Percentiles rank a stretch among this genome's conserved stretches.
Conservation (phyloP, 2,797 vertebrate genomes). For the Perodicticus potto region DNA sequence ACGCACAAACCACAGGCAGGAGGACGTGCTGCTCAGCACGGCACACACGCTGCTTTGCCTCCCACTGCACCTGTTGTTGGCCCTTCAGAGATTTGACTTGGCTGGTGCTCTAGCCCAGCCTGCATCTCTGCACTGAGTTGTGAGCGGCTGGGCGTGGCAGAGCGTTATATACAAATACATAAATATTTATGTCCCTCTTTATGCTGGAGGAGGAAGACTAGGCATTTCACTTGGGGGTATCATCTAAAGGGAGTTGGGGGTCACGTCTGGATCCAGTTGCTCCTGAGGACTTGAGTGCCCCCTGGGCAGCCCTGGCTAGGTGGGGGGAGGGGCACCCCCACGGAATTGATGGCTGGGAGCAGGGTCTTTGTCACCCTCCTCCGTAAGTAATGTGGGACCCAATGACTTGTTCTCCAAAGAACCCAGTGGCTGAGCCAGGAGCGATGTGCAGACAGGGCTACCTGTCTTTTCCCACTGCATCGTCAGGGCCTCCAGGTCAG, state of each 20-base stretch:
- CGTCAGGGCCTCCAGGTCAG: not conserved
- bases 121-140: not conserved
- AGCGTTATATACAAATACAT: rapidly evolving
- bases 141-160: not conserved
- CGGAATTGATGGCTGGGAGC: no score
- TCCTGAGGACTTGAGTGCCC: not conserved
- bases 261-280: not conserved
- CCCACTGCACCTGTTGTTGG: rapidly evolving
- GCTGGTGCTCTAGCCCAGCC: not conserved
- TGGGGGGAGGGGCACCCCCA: not conserved
- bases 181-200: not conserved
- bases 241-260: not conserved
- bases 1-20: rapidly evolving
- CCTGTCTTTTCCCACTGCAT: no score
- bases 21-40: rapidly evolving
- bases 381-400: not conserved
- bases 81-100: not conserved
- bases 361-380: not conserved
- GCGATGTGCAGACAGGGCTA: not conserved
- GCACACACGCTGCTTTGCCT: rapidly evolving
- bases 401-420: not conserved
- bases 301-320: rapidly evolving
- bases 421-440: not conserved
- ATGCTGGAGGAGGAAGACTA: not conserved
- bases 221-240: rapidly evolving